Base-by-base conservation (phyloP, 2,797 vertebrate genomes). In the Falco concolor region DNA sequence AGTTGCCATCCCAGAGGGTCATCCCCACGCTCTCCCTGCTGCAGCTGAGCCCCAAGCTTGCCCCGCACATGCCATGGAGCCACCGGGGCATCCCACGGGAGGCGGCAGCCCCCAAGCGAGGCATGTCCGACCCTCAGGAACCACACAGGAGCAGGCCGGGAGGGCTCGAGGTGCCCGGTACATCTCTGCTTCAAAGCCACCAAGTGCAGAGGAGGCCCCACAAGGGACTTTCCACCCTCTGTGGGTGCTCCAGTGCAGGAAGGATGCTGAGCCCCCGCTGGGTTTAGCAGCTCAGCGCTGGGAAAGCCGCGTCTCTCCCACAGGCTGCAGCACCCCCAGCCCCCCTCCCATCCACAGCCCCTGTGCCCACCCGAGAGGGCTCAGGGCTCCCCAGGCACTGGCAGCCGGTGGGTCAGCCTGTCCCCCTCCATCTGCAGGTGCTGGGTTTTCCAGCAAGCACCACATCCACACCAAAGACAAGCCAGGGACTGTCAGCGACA, bases 141-240 rank as follows among this genome's bases (percentile, higher is more conserved):
- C 10, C 3, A 0, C 3, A 2, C 5, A 0, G 57, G 28, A 63
- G 23, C 1, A 3, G 13, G 40, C 20, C n/a, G 14, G 64, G 54
- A 53, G 23, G 19, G 44, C 32, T 44, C 8, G 1, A 12, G 10
- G 45, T 34, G 8, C 36, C 32, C 18, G 0, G 19, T 5, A 30
- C 22, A 22, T 28, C 36, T 22, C 32, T 2, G 6, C 34, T 44
- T 32, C 7, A 1, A 63, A 50, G 49, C 11, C 56, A 32, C 42
- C 2, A 1, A 56, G 50, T 0, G 4, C 3, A 0, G 64, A 63
- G 40, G 42, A 77, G 36, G 64, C 64, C 64, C 64, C 16, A 2
- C 27, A 16, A n/a, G 87, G 79, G 87, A 84, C 50, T 64, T 84
- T 64, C 64, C 72, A 38, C 50, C 25, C 64, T n/a, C 42, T 1